phyloP scores from a whole-genome alignment of 2,797 vertebrate genomes.

The Netta rufina region DNA sequence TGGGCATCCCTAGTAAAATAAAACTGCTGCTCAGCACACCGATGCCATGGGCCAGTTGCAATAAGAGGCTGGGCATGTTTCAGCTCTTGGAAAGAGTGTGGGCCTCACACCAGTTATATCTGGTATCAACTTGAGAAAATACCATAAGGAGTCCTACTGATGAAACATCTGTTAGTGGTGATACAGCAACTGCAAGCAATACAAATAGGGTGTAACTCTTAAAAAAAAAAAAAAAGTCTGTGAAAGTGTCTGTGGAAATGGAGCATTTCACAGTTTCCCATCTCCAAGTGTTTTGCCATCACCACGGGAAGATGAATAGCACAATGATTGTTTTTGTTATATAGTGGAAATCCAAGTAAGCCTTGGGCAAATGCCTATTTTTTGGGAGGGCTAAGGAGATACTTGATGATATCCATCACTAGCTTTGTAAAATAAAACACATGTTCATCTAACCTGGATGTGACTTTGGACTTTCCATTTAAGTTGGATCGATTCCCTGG shows the following conservation, averaged over 20 bases:
- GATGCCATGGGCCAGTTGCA: rapidly evolving
- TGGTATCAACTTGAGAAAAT: neutral
- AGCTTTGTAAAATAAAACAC: neutral
- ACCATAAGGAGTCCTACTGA: rapidly evolving
- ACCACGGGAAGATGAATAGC: neutral
- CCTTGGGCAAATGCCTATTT: neutral
- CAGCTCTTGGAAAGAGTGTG: neutral
- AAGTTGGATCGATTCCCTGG: neutral
- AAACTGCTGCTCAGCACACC: rapidly evolving
- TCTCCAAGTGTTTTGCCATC: neutral
- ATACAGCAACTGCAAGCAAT: neutral
- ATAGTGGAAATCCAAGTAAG: neutral
- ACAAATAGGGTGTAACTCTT: neutral
- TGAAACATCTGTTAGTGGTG: rapidly evolving
- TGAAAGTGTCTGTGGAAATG: neutral
- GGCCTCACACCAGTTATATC: neutral
- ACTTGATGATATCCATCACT: neutral
- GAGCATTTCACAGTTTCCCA: rapidly evolving
- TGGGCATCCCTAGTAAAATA: rapidly evolving
- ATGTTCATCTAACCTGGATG: neutral
- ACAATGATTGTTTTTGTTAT: neutral
- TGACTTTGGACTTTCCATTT: neutral
- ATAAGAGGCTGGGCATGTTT: rapidly evolving
- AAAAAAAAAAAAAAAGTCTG: neutral
- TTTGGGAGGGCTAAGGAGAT: neutral